Base-by-base conservation (phyloP, 2,797 vertebrate genomes). In the Lagorchestes hirsutus region DNA sequence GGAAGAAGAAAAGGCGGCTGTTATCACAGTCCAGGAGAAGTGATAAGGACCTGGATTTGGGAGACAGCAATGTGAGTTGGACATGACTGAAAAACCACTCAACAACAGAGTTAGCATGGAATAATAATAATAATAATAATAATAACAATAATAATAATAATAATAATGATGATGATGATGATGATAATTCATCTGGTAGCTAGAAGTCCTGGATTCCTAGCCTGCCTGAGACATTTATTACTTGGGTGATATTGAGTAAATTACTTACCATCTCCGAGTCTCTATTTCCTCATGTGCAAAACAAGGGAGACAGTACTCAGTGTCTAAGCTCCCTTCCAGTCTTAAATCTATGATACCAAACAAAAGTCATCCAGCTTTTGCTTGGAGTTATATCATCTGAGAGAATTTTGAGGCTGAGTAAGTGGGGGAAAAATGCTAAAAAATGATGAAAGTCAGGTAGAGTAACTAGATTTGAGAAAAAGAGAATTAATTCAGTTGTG, bases 1-100 rank as follows among this genome's bases (percentile, higher is more conserved):
- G 40, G 67, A 74, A 62, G 90, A 34, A 67, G 55, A 11, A 55
- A 55, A 90, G 59, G 96, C 87, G 82, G 50, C 54, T 90, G 94
- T 91, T 57, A 6, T 57, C 24, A 57, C 24, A 57, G 56, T 27
- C 56, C 24, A 58, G 9, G 28, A 74, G 62, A n/a, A 34, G 62
- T 40, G 4, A 74, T 22, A n/a, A 40, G 34, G 62, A 29, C 58
- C 58, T 12, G 10, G 16, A 34, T 1, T 34, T 57, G 56, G 62
- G 34, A 18, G 55, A 22, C 18, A 22, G 55, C 55, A 22, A 56
- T 22, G 55, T 55, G 55, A 74, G 57, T 28, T 29, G 28, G 57
- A n/a, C n/a, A 67, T 5, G 14, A 67, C 31, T 6, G 14, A 74
- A 22, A 74, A 40, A 22, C 16, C 22, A 31, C 58, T 59, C 28